Conservation (phyloP, 1,140 invertebrate genomes). For the Heliconius himera region DNA sequence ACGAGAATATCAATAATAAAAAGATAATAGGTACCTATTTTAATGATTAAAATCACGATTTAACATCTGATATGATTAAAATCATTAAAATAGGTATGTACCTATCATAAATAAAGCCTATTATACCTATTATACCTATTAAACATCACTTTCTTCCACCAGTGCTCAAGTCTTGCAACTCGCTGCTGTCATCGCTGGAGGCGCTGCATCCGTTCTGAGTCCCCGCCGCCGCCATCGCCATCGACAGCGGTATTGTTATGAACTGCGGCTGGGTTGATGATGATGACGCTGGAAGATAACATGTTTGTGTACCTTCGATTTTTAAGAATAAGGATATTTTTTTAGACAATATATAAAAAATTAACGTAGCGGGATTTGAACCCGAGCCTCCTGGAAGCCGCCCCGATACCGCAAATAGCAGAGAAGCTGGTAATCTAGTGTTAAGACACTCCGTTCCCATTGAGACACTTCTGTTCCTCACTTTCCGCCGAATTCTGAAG, state of each 20-base stretch:
- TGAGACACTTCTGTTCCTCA: no score
- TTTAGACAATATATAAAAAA: no score
- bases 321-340: no score
- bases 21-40: no score
- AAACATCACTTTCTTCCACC: conserved; percentile 66
- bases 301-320: neutral
- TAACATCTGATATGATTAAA: no score
- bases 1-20: no score
- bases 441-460: neutral
- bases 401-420: neutral
- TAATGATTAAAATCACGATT: no score
- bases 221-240: conserved; percentile 80
- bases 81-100: neutral
- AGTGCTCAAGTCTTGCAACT: conserved; percentile 78
- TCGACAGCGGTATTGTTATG: conserved; percentile 84
- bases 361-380: no score
- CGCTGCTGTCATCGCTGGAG: conserved; percentile 75
- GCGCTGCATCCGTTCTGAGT: conserved; percentile 72
- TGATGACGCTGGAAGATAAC: conserved; percentile 48
- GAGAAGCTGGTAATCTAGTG: neutral
- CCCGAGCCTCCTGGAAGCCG: no score
- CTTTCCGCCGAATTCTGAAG: no score
- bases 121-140: neutral
- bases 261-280: conserved; percentile 81
- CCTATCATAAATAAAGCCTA: neutral